Evolutionary conservation across 2,797 vertebrate genomes (phyloP).

Genomic region (Streptopelia turtur): DNA sequence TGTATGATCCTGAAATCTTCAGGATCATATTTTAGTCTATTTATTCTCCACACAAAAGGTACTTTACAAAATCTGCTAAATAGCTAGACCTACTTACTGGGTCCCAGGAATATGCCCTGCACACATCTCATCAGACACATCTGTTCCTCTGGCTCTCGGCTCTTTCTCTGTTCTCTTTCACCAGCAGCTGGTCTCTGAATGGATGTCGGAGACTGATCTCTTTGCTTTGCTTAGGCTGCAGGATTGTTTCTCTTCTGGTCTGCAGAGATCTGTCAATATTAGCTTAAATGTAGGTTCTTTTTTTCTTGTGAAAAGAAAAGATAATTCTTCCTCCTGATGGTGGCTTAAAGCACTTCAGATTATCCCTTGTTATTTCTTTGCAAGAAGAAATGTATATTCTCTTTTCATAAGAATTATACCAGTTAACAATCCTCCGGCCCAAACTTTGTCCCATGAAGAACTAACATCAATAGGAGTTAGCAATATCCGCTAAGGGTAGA

Average conservation of each 20-base stretch:
- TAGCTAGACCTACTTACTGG: conserved; percentile 59
- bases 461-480: conserved; percentile 63
- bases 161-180: conserved; percentile 46
- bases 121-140: conserved; percentile 28
- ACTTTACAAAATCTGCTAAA: conserved; percentile 67
- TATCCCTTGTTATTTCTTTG: conserved; percentile 73
- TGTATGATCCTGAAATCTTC: conserved; percentile 52
- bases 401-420: conserved; percentile 67
- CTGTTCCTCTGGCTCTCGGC: neutral
- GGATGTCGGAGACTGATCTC: conserved; percentile 54
- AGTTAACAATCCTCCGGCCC: conserved; percentile 50
- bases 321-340: conserved; percentile 63
- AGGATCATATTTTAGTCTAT: conserved; percentile 57
- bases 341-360: conserved; percentile 67
- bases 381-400: conserved; percentile 63
- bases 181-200: conserved; percentile 54
- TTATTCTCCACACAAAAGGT: conserved; percentile 63
- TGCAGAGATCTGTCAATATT: conserved; percentile 71
- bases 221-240: conserved; percentile 61
- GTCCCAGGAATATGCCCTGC: conserved; percentile 7
- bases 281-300: conserved; percentile 59
- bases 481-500: conserved; percentile 30
- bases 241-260: conserved; percentile 69
- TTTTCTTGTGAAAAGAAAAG: conserved; percentile 64
- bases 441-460: conserved; percentile 55